Conservation (phyloP, 2,797 vertebrate genomes). For the Sphaeramia orbicularis region DNA sequence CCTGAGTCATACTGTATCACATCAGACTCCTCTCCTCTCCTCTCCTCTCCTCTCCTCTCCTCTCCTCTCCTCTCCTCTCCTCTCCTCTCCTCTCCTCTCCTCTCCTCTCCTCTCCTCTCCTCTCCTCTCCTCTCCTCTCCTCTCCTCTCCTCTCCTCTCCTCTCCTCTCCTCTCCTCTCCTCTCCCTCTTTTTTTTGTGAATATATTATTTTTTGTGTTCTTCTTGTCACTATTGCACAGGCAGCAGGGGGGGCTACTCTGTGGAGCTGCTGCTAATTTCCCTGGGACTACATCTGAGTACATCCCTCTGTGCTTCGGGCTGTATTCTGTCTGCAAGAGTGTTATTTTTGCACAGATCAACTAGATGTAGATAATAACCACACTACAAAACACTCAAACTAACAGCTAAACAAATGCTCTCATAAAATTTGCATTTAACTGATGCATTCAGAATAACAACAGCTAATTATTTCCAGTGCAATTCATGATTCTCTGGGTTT, state of each 20-base stretch:
- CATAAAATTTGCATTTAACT: background rate
- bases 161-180: too few relatives aligned
- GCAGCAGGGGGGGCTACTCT: conserved; percentile 62
- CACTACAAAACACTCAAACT: conserved; percentile 3
- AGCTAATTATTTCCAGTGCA: background rate
- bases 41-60: conserved; percentile 20
- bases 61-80: conserved; percentile 30
- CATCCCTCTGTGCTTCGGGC: background rate
- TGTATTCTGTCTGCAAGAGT: background rate
- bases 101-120: background rate
- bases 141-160: too few relatives aligned
- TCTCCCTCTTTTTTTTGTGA: too few relatives aligned
- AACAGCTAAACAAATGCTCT: conserved; percentile 13
- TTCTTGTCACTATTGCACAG: conserved; percentile 33
- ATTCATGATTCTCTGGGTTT: background rate
- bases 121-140: background rate
- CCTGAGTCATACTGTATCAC: conserved; percentile 77
- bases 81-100: conserved; percentile 18
- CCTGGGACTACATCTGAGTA: conserved; percentile 27
- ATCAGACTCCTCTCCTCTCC: conserved; percentile 25
- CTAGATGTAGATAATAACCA: background rate
- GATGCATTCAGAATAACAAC: background rate
- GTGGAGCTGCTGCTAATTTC: conserved; percentile 27
- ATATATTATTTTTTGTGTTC: too few relatives aligned
- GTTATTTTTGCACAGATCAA: background rate